These are phyloP conservation scores for Protonibea diacanthus DNA, from an alignment of 2,797 vertebrate genomes.

Conservation along the genomic window DNA sequence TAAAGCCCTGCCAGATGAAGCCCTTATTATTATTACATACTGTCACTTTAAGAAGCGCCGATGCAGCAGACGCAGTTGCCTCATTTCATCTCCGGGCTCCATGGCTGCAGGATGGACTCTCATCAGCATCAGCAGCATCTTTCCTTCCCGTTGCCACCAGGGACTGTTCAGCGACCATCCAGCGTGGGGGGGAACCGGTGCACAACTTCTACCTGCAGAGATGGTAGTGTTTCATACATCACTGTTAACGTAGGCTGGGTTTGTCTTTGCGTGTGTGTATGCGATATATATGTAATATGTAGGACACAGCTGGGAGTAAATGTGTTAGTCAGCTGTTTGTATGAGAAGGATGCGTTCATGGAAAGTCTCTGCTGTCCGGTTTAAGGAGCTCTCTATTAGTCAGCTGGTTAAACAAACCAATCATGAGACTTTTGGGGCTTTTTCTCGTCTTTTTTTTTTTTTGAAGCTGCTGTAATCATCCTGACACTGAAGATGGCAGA, in stretches of 20 bases:
- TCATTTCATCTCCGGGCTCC: conserved; percentile 74
- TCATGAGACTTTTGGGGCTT: conserved; percentile 24
- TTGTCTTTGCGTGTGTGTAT: background rate
- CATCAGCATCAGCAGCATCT: conserved; percentile 63
- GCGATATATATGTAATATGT: conserved; percentile 37
- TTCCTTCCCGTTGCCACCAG: conserved; percentile 56
- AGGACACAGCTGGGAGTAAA: conserved; percentile 58
- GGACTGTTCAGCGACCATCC: conserved; percentile 53
- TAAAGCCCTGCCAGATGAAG: conserved; percentile 1
- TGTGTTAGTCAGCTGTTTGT: conserved; percentile 36
- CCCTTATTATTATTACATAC: conserved; percentile 9
- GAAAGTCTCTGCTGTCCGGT: conserved; percentile 44
- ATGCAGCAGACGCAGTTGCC: conserved; percentile 76
- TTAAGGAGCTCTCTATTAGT: conserved; percentile 5
- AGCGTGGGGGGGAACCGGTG: conserved; percentile 57
- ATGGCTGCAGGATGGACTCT: conserved; percentile 79
- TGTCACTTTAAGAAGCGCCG: conserved; percentile 84
- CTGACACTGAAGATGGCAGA: conserved; percentile 9
- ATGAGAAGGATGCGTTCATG: background rate
- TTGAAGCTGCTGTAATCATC: background rate
- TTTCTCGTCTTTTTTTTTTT: background rate
- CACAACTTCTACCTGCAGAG: conserved; percentile 56
- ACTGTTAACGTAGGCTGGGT: background rate
- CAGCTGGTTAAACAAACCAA: background rate
- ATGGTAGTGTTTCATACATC: conserved; percentile 50